Evolutionary conservation across 2,797 vertebrate genomes (phyloP).

Genomic region (Stomatorhinus walkeri): DNA sequence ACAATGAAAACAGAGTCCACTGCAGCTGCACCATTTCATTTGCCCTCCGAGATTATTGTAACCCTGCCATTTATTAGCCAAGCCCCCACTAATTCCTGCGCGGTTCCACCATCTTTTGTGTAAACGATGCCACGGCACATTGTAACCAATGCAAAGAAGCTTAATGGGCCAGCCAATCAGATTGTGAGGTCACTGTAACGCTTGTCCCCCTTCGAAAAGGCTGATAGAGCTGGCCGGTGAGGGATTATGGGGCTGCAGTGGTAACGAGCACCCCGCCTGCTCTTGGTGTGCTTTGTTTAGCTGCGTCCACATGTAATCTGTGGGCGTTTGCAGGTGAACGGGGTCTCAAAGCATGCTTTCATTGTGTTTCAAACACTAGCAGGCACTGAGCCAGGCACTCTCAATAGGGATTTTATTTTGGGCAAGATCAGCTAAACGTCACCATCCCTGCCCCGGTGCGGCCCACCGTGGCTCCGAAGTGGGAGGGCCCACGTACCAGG

Average conservation of each 20-base stretch:
- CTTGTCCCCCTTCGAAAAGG: constrained; percentile 32
- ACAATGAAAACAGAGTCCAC: constrained; percentile 6
- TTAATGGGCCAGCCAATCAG: constrained; percentile 47
- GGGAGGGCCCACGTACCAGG: constrained; percentile 24
- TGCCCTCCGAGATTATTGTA: background rate
- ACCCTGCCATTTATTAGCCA: constrained; percentile 10
- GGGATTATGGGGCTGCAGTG: constrained; percentile 53
- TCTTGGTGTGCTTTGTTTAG: constrained; percentile 19
- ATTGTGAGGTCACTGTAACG: constrained; percentile 42
- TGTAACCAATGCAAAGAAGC: constrained; percentile 29
- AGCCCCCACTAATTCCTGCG: background rate
- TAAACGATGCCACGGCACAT: constrained; percentile 17
- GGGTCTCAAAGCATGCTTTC: background rate
- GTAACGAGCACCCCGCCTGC: constrained; percentile 19
- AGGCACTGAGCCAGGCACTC: background rate
- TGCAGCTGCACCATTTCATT: background rate
- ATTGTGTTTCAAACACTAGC: background rate
- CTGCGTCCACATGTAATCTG: constrained; percentile 22
- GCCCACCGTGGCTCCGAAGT: background rate
- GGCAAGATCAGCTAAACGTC: background rate
- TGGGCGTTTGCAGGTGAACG: constrained; percentile 12
- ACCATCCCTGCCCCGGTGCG: background rate
- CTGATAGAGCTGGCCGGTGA: constrained; percentile 20
- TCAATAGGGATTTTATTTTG: background rate
- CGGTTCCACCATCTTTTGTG: constrained; percentile 14